Evolutionary conservation across 1,140 invertebrate species (phyloP), one percentile per base, ranked within the genome.

Genomic region (Drosophila malerkotliana): DNA sequence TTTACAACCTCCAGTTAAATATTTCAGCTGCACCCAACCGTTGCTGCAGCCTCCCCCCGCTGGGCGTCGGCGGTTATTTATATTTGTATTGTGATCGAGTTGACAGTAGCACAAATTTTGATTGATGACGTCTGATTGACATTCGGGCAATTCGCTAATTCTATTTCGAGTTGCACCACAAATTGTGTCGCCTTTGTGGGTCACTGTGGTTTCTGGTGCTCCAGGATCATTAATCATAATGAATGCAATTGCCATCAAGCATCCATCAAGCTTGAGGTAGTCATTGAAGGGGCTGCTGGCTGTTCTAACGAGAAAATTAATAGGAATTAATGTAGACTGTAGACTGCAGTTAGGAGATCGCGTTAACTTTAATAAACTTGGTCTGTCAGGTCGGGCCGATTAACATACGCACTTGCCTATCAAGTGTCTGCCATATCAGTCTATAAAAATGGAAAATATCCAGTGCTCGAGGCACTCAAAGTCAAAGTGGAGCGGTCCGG

Each of bases 81-180:
- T 85, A 85, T 64, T 77, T 72, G 44, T 75, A 58, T 64, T 73
- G 79, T 76, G 79, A 79, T 75, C 78, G 60, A 77, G 71, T 62
- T 85, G 82, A 85, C 81, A 85, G 74, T 82, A 82, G 78, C 80
- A 84, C 47, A 84, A 85, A 85, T 87, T 87, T 85, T 85, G 81
- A 85, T 85, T 85, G 81, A 85, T 85, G 74, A 82, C 82, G 63
- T 67, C 69, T 87, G 83, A 85, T 85, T 85, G 81, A 85, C 81
- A 85, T 82, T 87, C 83, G 81, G 81, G 82, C 82, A 81, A 85
- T 87, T 85, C 78, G 82, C 81, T 85, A 85, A 85, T 82, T 82
- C 85, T 87, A 75, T 80, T 85, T 68, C 77, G 64, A 85, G 58
- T 74, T 49, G 34, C 39, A 21, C 14, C 28, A 48, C 63, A 71